A percentile compares a stretch with the other conserved stretches of the same genome.
phyloP scores from a whole-genome alignment of 2,797 vertebrate genomes.

The Pempheris klunzingeri region DNA sequence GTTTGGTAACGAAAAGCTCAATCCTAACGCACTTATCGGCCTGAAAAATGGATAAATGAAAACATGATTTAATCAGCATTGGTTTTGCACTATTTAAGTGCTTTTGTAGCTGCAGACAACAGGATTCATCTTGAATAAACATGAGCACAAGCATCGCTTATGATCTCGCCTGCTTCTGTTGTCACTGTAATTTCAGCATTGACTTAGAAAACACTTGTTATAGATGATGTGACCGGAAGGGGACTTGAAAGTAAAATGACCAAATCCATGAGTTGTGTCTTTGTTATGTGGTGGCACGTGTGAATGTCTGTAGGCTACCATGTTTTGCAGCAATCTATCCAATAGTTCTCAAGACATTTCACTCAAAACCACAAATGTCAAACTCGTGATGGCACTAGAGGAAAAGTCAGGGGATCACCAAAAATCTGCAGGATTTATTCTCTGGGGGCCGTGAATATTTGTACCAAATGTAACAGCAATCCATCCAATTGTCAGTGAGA shows the following conservation, averaged over 20 bases:
- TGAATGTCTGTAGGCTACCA: too few species aligned
- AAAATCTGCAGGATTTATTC: background rate
- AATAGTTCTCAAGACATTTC: background rate
- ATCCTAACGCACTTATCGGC: background rate
- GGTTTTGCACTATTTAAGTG: background rate
- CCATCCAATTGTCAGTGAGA: background rate
- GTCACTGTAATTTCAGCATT: constrained; percentile 23
- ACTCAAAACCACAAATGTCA: too few species aligned
- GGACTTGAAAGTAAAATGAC: background rate
- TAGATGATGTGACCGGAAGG: background rate
- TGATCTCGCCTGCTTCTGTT: background rate
- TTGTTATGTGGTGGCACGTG: background rate
- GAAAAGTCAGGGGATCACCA: background rate
- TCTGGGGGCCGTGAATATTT: too few species aligned
- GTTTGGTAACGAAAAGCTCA: background rate
- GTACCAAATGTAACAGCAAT: background rate
- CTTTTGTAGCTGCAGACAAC: background rate
- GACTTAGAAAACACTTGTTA: background rate
- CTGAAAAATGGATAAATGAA: background rate
- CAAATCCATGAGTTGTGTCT: background rate
- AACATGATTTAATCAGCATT: background rate
- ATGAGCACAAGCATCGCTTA: background rate
- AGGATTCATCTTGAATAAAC: background rate
- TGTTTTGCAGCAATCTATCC: background rate
- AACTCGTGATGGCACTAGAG: background rate